These are phyloP conservation scores for Sturmia bella DNA, from an alignment of 2,888 invertebrate species.

Conservation along the genomic window DNA sequence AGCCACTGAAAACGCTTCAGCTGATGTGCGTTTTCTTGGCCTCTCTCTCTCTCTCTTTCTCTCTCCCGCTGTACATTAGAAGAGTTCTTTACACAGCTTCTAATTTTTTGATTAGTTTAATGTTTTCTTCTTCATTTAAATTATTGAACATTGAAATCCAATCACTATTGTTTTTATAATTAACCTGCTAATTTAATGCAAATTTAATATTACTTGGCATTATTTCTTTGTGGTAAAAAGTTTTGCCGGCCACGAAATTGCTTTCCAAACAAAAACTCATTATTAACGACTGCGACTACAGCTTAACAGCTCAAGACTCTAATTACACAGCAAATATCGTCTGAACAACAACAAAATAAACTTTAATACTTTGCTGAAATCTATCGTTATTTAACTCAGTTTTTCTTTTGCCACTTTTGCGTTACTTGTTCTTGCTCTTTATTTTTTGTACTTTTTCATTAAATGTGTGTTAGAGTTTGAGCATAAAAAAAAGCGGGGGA, in stretches of 20 bases:
- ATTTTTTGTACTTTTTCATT: not conserved
- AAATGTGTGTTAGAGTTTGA: not conserved
- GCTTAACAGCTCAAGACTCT: slow-evolving; percentile 48
- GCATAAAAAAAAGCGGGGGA: too few relatives aligned
- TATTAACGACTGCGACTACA: slow-evolving; percentile 34
- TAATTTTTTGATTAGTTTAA: too few relatives aligned
- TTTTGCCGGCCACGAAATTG: slow-evolving; percentile 3
- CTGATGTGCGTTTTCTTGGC: not conserved
- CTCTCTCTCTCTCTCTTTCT: too few relatives aligned
- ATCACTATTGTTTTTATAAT: too few relatives aligned
- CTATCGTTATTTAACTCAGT: slow-evolving; percentile 21
- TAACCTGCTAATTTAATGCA: too few relatives aligned
- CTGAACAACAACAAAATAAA: slow-evolving; percentile 10
- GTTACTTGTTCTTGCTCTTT: not conserved
- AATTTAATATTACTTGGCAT: not conserved
- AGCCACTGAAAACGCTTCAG: too few relatives aligned
- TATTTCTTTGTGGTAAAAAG: slow-evolving; percentile 1
- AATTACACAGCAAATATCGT: slow-evolving; percentile 45
- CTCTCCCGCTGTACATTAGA: too few relatives aligned
- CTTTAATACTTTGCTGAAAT: slow-evolving; percentile 45
- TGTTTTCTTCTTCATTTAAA: too few relatives aligned
- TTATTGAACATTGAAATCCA: too few relatives aligned
- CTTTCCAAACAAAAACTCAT: slow-evolving; percentile 27
- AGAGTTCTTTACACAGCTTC: too few relatives aligned
- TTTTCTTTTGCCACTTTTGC: not conserved